Conservation (phyloP, 1,140 invertebrate species). For the Zaprionus vittiger region DNA sequence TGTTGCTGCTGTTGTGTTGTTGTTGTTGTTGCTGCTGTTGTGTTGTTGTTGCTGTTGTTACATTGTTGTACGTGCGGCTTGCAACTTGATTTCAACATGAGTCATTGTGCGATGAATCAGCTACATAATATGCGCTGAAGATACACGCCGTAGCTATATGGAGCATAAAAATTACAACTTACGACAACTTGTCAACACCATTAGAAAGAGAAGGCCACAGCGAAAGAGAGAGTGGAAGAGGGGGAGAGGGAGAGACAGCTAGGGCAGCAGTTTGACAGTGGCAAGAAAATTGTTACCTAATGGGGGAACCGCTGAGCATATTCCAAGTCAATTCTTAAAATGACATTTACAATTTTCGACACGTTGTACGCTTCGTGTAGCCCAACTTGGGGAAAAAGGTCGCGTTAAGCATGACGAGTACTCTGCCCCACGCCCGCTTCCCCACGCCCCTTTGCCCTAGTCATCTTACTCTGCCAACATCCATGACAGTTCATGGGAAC, state of each 20-base stretch:
- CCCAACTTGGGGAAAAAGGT: constrained; percentile 16
- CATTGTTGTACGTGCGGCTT: constrained; percentile 44
- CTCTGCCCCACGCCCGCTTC: neutral
- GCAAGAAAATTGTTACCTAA: constrained; percentile 38
- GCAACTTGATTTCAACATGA: constrained; percentile 60
- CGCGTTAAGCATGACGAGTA: neutral
- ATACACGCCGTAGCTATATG: constrained; percentile 37
- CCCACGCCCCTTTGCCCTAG: neutral
- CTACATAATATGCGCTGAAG: constrained; percentile 50
- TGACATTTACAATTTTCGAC: constrained; percentile 53
- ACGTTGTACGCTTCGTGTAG: constrained; percentile 21
- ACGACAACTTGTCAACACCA: constrained; percentile 61
- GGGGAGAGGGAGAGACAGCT: neutral
- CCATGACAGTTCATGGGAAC: neutral
- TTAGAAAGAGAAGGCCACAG: constrained; percentile 29
- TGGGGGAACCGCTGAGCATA: constrained; percentile 24
- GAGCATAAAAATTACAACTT: constrained; percentile 63
- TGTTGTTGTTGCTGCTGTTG: neutral
- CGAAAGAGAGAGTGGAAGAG: neutral
- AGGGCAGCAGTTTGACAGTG: neutral
- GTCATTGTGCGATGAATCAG: constrained; percentile 64
- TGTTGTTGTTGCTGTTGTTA: neutral
- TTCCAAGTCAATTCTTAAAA: constrained; percentile 35
- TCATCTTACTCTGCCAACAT: neutral
- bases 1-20: constrained; percentile 11